Conservation (phyloP, 2,888 invertebrate species). For the Cephus pulcher region DNA sequence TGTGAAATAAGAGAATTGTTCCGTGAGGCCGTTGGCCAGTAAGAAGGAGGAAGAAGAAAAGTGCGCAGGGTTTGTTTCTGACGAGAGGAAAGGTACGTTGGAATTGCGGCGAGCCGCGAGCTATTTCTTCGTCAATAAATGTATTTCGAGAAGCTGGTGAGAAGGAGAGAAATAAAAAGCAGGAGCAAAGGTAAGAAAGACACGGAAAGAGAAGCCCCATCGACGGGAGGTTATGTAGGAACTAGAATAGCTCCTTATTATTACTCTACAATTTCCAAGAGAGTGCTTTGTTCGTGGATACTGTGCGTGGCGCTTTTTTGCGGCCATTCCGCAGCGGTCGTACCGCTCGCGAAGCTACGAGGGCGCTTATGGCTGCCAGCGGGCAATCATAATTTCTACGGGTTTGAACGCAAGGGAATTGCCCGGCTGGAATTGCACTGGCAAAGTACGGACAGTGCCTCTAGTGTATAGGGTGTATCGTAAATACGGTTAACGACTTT, state of each 20-base stretch:
- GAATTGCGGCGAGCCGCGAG: not conserved
- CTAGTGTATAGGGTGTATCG: not conserved
- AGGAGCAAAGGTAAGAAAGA: not conserved
- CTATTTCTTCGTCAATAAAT: not conserved
- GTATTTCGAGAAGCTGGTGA: not conserved
- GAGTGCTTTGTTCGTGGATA: constrained; percentile 4
- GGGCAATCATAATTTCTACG: not conserved
- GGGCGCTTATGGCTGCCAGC: not conserved
- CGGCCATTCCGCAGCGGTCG: constrained; percentile 9
- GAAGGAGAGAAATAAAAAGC: not conserved
- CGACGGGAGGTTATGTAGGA: not conserved
- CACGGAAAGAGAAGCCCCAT: not conserved
- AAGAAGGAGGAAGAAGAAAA: not conserved
- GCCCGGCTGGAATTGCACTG: not conserved
- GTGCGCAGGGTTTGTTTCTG: not conserved
- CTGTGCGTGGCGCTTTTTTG: constrained; percentile 1
- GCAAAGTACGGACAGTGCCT: not conserved
- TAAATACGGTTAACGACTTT: not conserved
- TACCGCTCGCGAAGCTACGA: not conserved
- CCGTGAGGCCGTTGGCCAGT: not conserved
- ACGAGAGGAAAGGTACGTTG: not conserved
- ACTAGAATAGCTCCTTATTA: constrained; percentile 1
- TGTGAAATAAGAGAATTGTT: not conserved
- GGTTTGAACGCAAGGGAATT: constrained; percentile 1
- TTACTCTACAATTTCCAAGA: not conserved